Conservation (phyloP, 2,888 invertebrate genomes). For the Heliothis peltigera region DNA sequence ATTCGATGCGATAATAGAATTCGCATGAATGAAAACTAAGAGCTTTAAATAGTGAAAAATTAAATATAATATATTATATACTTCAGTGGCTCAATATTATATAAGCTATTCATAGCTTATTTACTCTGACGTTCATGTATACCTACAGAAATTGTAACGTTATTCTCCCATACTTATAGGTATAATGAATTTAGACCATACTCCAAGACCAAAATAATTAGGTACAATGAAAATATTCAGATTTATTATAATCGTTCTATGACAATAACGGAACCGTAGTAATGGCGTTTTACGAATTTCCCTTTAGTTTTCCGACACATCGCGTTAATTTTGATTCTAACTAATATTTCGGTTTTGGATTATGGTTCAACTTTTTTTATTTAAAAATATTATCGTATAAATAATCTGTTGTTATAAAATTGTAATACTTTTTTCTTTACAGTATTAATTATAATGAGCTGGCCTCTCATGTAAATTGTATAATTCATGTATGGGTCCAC, state of each 20-base stretch:
- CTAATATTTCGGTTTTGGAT: conserved; percentile 78
- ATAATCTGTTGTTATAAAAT: conserved; percentile 58
- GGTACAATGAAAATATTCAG: conserved; percentile 54
- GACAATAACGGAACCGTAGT: conserved; percentile 70
- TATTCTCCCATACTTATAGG: conserved; percentile 68
- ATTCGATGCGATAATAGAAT: conserved; percentile 81
- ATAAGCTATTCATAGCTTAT: conserved; percentile 88
- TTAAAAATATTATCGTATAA: conserved; percentile 55
- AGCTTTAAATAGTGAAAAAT: conserved; percentile 90
- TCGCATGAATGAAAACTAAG: conserved; percentile 88
- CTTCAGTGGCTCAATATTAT: conserved; percentile 88
- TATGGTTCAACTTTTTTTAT: conserved; percentile 69
- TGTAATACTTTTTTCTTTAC: conserved; percentile 62
- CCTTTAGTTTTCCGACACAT: conserved; percentile 36
- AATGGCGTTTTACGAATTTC: conserved; percentile 50
- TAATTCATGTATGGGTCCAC: conserved; percentile 63
- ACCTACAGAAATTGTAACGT: conserved; percentile 75
- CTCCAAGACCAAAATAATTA: conserved; percentile 80
- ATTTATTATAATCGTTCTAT: conserved; percentile 64
- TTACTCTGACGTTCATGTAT: conserved; percentile 82
- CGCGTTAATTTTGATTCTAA: conserved; percentile 41
- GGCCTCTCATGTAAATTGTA: conserved; percentile 71
- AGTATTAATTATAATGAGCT: conserved; percentile 74
- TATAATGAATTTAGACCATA: conserved; percentile 73
- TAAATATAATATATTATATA: conserved; percentile 86